Conservation (phyloP, 2,113 vertebrate species). For the Bucco capensis region DNA sequence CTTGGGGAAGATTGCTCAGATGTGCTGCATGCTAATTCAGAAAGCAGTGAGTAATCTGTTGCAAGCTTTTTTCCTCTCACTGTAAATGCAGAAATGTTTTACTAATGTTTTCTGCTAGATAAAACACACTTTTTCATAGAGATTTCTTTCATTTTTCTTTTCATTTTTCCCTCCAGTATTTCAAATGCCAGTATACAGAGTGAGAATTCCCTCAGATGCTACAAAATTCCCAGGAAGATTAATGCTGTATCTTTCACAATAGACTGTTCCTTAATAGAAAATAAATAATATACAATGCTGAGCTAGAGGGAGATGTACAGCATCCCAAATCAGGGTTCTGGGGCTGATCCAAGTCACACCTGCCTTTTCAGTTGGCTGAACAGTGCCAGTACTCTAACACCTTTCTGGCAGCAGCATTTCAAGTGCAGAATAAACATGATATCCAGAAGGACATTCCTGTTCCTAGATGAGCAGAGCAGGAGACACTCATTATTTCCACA, state of each 20-base stretch:
- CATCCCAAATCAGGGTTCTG: background rate
- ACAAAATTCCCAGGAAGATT: background rate
- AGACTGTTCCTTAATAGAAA: background rate
- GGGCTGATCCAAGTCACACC: background rate
- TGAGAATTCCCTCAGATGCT: background rate
- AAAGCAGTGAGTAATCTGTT: background rate
- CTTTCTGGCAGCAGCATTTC: background rate
- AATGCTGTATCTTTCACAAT: background rate
- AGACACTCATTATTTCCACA: background rate
- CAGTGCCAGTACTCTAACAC: background rate
- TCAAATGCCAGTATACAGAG: background rate
- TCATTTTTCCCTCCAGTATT: background rate
- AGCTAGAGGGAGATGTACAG: background rate
- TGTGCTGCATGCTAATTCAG: background rate
- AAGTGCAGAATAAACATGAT: background rate
- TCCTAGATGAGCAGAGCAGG: background rate
- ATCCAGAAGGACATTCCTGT: background rate
- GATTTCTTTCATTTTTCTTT: background rate
- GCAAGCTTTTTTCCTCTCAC: background rate
- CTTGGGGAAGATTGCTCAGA: background rate
- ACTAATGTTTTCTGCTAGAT: background rate
- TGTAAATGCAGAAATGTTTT: background rate
- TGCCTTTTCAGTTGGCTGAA: background rate
- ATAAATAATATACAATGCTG: background rate
- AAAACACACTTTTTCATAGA: background rate